A percentile compares a stretch with the other conserved stretches of the same genome.
These are phyloP conservation scores for Mionectes olivaceus DNA, from an alignment of 2,797 vertebrate species.

Conservation along the genomic window DNA sequence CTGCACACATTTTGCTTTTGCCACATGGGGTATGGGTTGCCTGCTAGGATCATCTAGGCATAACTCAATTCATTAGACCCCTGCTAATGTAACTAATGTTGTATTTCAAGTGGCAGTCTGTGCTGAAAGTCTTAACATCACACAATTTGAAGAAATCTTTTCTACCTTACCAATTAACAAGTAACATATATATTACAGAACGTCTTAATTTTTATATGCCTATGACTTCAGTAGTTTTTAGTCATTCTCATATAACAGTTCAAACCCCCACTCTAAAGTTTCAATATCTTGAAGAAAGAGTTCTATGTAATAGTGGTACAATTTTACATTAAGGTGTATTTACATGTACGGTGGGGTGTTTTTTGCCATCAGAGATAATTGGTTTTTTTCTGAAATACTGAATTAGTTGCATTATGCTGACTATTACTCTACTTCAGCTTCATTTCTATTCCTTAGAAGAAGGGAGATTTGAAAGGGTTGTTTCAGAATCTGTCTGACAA, in stretches of 20 bases:
- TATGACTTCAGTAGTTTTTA: not conserved
- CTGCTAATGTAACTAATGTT: conserved; percentile 7
- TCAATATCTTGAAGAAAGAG: not conserved
- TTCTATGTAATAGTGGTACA: not conserved
- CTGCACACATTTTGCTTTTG: not conserved
- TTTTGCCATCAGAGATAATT: not conserved
- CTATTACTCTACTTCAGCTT: not conserved
- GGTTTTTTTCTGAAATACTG: not conserved
- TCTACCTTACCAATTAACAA: not conserved
- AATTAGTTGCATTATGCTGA: not conserved
- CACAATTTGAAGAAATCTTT: not conserved
- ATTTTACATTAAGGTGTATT: not conserved
- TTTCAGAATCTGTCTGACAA: not conserved
- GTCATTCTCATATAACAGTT: not conserved
- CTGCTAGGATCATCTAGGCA: conserved; percentile 6
- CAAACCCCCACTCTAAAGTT: not conserved
- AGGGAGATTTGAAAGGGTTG: not conserved
- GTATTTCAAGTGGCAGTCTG: not conserved
- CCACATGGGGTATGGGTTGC: not conserved
- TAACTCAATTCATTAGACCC: conserved; percentile 26
- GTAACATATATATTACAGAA: not conserved
- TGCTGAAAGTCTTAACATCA: not conserved
- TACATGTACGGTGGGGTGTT: not conserved
- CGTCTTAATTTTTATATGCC: not conserved
- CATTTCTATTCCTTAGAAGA: not conserved